Evolutionary conservation across 2,888 invertebrate genomes (phyloP).

Genomic region (Ophion obscuratus): DNA sequence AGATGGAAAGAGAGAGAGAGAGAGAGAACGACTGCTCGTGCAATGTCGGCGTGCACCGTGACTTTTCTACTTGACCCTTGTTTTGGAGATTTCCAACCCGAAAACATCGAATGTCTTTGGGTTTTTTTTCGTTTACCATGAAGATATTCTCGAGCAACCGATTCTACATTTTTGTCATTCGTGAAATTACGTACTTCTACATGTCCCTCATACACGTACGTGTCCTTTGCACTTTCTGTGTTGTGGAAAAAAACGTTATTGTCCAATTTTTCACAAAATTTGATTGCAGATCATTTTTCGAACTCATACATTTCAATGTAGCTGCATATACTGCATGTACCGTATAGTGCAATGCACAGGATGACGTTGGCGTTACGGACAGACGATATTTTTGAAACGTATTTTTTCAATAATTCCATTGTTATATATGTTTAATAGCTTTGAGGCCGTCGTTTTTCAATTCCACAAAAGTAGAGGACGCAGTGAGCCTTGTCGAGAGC

Average conservation of each 20-base stretch:
- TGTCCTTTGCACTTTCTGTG: too few species aligned
- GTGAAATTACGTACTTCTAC: neutral
- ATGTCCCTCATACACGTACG: too few species aligned
- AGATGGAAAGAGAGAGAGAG: constrained; percentile 32
- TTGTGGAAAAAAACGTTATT: too few species aligned
- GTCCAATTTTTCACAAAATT: too few species aligned
- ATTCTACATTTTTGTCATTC: neutral
- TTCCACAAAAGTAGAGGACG: neutral
- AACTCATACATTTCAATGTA: too few species aligned
- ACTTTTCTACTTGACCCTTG: constrained; percentile 43
- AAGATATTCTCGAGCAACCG: neutral
- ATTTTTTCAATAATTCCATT: neutral
- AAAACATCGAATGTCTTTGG: neutral
- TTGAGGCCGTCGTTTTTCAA: neutral
- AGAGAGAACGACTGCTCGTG: neutral
- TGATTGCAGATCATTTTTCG: too few species aligned
- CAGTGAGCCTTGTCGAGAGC: too few species aligned
- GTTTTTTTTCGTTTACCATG: constrained; percentile 19
- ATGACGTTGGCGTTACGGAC: too few species aligned
- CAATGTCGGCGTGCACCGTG: constrained; percentile 21
- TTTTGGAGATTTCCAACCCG: neutral
- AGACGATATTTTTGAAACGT: neutral
- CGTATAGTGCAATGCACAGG: too few species aligned
- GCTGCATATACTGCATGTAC: too few species aligned
- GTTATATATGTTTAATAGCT: neutral